Conservation (phyloP, 2,888 invertebrate species). For the Spatulosminthurus flaviceps region DNA sequence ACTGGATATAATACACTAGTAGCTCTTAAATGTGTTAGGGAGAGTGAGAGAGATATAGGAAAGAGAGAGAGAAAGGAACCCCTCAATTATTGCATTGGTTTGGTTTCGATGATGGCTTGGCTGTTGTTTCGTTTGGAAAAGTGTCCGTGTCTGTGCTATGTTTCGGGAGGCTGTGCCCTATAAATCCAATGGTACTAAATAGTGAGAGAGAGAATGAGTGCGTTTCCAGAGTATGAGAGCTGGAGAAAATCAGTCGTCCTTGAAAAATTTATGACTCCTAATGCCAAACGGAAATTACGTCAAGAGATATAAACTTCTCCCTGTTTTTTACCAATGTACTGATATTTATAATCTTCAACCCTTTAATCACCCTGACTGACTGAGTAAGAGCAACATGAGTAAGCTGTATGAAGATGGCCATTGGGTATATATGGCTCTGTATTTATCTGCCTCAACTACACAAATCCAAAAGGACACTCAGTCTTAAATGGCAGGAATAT, state of each 20-base stretch:
- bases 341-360: slow-evolving; percentile 59
- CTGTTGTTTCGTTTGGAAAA: slow-evolving; percentile 26
- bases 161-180: slow-evolving; percentile 29
- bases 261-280: slow-evolving; percentile 64
- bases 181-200: slow-evolving; percentile 11
- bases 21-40: slow-evolving; percentile 4
- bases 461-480: background rate
- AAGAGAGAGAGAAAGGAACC: slow-evolving; percentile 43
- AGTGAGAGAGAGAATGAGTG: slow-evolving; percentile 39
- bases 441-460: background rate
- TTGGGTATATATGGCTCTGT: background rate
- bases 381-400: slow-evolving; percentile 18
- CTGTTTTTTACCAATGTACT: slow-evolving; percentile 57
- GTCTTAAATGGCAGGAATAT: background rate
- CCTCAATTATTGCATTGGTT: slow-evolving; percentile 45
- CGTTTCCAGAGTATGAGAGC: slow-evolving; percentile 50
- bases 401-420: background rate
- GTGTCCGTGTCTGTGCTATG: slow-evolving; percentile 26
- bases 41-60: slow-evolving; percentile 25
- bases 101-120: slow-evolving; percentile 33
- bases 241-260: slow-evolving; percentile 64
- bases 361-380: slow-evolving; percentile 56
- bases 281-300: slow-evolving; percentile 64
- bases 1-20: background rate
- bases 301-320: slow-evolving; percentile 61